phyloP scores from a whole-genome alignment of 2,113 vertebrate genomes.

The Alethe diademata region DNA sequence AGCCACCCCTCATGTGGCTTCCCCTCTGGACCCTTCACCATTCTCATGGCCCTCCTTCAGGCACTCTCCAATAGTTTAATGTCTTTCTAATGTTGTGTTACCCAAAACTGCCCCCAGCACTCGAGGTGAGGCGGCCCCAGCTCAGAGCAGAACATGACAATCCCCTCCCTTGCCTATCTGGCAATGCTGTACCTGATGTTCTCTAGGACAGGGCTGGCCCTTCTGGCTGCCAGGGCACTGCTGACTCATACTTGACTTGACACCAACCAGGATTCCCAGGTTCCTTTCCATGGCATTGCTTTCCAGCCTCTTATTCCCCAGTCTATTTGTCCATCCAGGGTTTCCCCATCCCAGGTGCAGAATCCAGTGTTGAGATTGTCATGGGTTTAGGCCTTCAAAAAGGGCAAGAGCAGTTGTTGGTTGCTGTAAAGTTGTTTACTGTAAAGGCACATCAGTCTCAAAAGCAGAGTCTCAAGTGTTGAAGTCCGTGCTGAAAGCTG shows the following conservation, averaged over 20 bases:
- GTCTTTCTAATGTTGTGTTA: rapidly evolving
- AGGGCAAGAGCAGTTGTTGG: too few species aligned
- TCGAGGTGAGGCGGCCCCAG: rapidly evolving
- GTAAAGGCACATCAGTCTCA: too few species aligned
- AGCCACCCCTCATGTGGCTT: rapidly evolving
- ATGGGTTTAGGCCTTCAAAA: too few species aligned
- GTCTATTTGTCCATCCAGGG: background rate
- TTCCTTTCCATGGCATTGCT: background rate
- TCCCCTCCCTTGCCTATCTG: rapidly evolving
- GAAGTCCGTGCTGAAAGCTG: too few species aligned
- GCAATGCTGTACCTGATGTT: rapidly evolving
- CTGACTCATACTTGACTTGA: background rate
- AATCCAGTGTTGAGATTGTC: background rate
- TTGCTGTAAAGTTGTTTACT: too few species aligned
- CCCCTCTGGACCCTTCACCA: rapidly evolving
- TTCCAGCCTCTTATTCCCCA: background rate
- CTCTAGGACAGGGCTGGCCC: rapidly evolving
- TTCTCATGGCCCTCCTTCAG: background rate
- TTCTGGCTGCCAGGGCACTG: background rate
- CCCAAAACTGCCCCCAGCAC: background rate
- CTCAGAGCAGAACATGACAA: rapidly evolving
- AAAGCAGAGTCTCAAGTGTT: too few species aligned
- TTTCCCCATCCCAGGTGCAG: background rate
- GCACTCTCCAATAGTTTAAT: background rate
- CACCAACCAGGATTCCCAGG: rapidly evolving